Evolutionary conservation across 2,888 invertebrate genomes (phyloP), one percentile per base, ranked within the genome.

Genomic region (Acronicta psi): DNA sequence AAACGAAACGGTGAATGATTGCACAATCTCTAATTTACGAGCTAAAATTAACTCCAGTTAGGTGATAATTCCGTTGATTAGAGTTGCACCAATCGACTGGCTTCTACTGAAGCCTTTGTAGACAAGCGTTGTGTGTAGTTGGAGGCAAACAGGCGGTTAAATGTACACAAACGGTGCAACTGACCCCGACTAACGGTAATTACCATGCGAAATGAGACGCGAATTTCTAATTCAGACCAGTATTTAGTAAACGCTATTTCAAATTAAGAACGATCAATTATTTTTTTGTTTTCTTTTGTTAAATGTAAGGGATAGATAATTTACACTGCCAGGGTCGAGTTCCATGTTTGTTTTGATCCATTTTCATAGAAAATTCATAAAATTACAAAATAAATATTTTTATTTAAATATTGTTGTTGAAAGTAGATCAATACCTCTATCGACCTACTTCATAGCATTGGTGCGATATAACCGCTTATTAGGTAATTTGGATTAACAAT

Each of bases 71-170:
- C 41, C 50, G 50, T 59, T 68, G 53, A 72, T 68, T 59, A 67
- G 53, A 59, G 73, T 59, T 43, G 31, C 40, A 40, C 17, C 49
- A 41, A 67, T 67, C 40, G 53, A 43, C 54, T 51, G 53, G 37
- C 54, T 34, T 16, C 14, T 46, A 66, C 49, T n/a, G n/a, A 43
- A 41, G 40, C 53, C 43, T 68, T 72, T 72, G 67, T 66, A 53
- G 29, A 18, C 34, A 47, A 37, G 53, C 50, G 40, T 44, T 72
- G 53, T 66, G 31, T 53, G 40, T 36, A 42, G 25, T 66, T 14
- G 9, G 0, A 23, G 8, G 42, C 23, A 72, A 72, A 72, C 61
- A 31, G 40, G 37, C 61, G 67, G 68, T 60, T 54, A 40, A 46
- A n/a, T 20, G 40, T 47, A 52, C n/a, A 46, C 47, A 49, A 58